Conservation (phyloP, 1,140 invertebrate species). For the Papilio machaon region DNA sequence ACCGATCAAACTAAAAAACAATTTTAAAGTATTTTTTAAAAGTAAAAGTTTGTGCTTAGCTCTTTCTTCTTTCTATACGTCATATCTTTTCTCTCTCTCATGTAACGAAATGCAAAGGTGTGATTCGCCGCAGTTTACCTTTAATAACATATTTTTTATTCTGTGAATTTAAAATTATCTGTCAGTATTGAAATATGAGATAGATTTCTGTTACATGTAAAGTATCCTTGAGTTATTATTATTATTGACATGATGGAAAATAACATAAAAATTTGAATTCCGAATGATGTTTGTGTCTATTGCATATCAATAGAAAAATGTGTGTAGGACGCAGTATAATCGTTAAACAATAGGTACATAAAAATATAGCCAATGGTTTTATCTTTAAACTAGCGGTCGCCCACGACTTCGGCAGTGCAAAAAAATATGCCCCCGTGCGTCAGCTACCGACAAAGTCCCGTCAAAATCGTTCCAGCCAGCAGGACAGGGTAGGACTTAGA, state of each 20-base stretch:
- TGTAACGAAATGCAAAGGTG: not conserved
- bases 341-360: too few species aligned
- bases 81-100: not conserved
- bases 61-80: not conserved
- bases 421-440: too few species aligned
- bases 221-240: not conserved
- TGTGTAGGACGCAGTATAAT: not conserved
- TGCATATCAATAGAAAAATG: not conserved
- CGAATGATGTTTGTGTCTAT: conserved; percentile 31
- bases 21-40: too few species aligned
- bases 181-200: not conserved
- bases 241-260: not conserved
- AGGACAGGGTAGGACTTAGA: too few species aligned
- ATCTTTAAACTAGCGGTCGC: too few species aligned
- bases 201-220: not conserved
- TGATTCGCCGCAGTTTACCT: not conserved
- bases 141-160: too few species aligned
- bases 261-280: conserved; percentile 16
- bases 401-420: too few species aligned
- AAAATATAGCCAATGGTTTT: too few species aligned
- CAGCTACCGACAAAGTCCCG: too few species aligned
- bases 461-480: too few species aligned
- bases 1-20: too few species aligned
- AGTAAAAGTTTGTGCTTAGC: not conserved
- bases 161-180: too few species aligned